phyloP scores from a whole-genome alignment of 2,888 invertebrate genomes.

The Lepetodrilus schrolli region DNA sequence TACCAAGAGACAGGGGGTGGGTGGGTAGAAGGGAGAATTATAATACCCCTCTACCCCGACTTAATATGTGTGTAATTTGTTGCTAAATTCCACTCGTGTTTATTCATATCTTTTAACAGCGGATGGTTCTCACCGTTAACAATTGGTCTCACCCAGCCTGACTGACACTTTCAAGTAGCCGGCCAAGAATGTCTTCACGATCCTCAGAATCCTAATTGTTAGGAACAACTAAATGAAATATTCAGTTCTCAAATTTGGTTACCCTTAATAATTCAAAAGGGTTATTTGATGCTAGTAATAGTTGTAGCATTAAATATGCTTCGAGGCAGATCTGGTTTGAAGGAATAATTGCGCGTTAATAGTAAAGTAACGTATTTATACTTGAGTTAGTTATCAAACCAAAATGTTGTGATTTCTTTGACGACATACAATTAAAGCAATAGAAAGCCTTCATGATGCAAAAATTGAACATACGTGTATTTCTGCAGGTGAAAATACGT shows the following conservation, averaged over 20 bases:
- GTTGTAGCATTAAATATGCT: slow-evolving; percentile 6
- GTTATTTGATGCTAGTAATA: neutral
- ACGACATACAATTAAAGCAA: too few species aligned
- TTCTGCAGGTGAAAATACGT: too few species aligned
- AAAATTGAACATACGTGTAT: too few species aligned
- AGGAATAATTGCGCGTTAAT: too few species aligned
- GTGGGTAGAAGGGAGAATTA: neutral
- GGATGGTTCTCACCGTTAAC: neutral
- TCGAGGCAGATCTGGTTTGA: too few species aligned
- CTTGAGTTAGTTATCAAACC: too few species aligned
- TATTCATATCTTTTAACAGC: slow-evolving; percentile 14
- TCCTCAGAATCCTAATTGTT: neutral
- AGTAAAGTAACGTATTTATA: too few species aligned
- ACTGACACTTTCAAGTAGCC: neutral
- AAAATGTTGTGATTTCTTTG: too few species aligned
- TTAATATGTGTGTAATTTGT: slow-evolving; percentile 7
- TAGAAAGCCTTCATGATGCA: too few species aligned
- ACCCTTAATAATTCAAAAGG: slow-evolving; percentile 8
- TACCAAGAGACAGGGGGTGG: neutral
- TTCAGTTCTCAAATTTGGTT: neutral
- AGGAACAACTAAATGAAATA: slow-evolving; percentile 20
- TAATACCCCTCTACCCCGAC: neutral
- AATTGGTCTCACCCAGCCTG: neutral
- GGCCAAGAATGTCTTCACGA: neutral
- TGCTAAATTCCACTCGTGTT: slow-evolving; percentile 1